A percentile compares a stretch with the other conserved stretches of the same genome.
phyloP scores from a whole-genome alignment of 2,797 vertebrate genomes.

The Trichosurus vulpecula region DNA sequence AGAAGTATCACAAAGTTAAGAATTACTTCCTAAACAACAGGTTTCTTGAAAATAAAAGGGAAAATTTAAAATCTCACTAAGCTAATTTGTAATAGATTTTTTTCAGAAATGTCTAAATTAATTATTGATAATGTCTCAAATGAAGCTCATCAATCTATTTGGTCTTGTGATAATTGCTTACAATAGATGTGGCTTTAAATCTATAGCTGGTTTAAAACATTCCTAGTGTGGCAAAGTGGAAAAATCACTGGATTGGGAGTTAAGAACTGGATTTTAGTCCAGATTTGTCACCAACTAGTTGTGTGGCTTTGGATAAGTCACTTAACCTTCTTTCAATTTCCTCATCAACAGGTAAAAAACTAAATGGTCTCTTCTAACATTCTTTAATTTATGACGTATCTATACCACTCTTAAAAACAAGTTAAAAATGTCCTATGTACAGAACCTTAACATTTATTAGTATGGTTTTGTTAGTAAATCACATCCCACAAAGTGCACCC shows the following conservation, averaged over 20 bases:
- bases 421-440: neutral
- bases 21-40: neutral
- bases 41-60: constrained; percentile 26
- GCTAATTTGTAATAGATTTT: constrained; percentile 20
- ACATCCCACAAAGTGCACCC: neutral
- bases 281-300: neutral
- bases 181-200: neutral
- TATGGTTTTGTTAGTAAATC: neutral
- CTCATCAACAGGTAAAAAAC: neutral
- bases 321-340: neutral
- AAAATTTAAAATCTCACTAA: neutral
- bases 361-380: neutral
- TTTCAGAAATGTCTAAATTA: neutral
- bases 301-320: neutral
- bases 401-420: neutral
- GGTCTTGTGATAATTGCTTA: neutral
- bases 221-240: neutral
- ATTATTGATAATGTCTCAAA: neutral
- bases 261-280: neutral
- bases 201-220: neutral
- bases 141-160: neutral
- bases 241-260: neutral
- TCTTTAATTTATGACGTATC: neutral
- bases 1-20: neutral
- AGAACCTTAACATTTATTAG: neutral